Base-by-base conservation (phyloP, 2,113 vertebrate species). In the Tyrannus savana region DNA sequence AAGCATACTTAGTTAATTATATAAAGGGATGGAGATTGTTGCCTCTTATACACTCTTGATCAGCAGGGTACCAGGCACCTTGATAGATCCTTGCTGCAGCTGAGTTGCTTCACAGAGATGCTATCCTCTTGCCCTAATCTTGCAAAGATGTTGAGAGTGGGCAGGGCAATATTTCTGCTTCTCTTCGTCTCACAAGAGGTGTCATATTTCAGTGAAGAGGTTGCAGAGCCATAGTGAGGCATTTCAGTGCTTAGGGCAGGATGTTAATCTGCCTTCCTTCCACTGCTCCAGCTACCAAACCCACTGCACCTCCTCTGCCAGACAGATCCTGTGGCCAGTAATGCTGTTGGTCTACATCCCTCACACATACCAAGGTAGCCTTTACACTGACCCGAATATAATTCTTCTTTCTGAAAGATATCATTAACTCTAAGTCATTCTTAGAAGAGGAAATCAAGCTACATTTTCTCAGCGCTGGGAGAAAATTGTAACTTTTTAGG, bases 1-100 rank as follows among this genome's bases (percentile, higher is more conserved):
- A 71, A 59, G 30, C 9, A 47, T 68, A 74, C 73, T 89, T 83
- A 95, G 49, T 73, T 91, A 78, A 90, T 93, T 93, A 21, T 49
- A 25, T 46, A 90, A 80, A 42, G 19, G 13, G 19, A 58, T 4
- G 12, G 27, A 86, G 63, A 84, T 19, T 71, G 22, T 72, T 86
- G 19, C 56, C 86, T 91, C 64, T 55, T 92, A 80, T 71, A 39
- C 24, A 10, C 17, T 83, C 17, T 52, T 63, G 28, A 86, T 28
- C 27, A 92, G 52, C 14, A 52, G 35, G 30, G 14, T 84, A 72
- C 15, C 35, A 74, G 39, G 31, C 44, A 88, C 39, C 44, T 58
- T 52, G 35, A 56, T 39, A 33, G 7, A 80, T 8, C 35, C 10
- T 66, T 64, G 28, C 10, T 73, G 10, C 8, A 62, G 10, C 16